Conservation (phyloP, 2,113 vertebrate species). For the Tachysurus vachellii region DNA sequence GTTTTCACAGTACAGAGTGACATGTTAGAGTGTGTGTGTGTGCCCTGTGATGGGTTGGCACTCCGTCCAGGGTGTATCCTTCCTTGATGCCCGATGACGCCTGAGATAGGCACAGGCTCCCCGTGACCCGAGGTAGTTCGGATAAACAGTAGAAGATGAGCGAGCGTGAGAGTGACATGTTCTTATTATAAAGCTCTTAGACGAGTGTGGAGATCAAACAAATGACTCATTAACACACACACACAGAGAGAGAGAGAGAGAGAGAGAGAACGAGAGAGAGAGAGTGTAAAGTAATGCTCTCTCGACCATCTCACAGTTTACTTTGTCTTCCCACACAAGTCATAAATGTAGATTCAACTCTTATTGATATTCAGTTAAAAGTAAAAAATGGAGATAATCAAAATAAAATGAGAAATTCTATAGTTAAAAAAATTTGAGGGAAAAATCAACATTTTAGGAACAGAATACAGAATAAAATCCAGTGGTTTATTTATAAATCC, state of each 20-base stretch:
- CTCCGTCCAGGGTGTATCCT: too few relatives aligned
- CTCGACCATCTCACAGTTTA: not conserved
- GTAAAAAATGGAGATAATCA: not conserved
- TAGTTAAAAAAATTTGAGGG: not conserved
- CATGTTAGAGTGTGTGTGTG: too few relatives aligned
- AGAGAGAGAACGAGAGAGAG: not conserved
- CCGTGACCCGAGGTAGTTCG: too few relatives aligned
- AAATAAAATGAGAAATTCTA: not conserved
- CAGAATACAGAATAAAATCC: not conserved
- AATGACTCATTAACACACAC: not conserved
- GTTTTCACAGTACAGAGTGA: not conserved
- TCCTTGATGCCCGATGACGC: too few relatives aligned
- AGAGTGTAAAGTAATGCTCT: not conserved
- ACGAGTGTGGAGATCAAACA: not conserved
- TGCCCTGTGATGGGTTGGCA: too few relatives aligned
- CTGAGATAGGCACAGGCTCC: too few relatives aligned
- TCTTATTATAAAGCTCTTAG: not conserved
- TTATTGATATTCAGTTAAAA: not conserved
- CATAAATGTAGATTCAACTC: not conserved
- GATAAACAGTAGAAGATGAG: too few relatives aligned
- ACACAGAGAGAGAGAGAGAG: not conserved
- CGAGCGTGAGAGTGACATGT: too few relatives aligned
- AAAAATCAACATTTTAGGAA: not conserved
- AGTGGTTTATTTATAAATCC: not conserved
- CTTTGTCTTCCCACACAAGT: not conserved